Conservation (phyloP, 1,140 invertebrate genomes). For the Varroa destructor region DNA sequence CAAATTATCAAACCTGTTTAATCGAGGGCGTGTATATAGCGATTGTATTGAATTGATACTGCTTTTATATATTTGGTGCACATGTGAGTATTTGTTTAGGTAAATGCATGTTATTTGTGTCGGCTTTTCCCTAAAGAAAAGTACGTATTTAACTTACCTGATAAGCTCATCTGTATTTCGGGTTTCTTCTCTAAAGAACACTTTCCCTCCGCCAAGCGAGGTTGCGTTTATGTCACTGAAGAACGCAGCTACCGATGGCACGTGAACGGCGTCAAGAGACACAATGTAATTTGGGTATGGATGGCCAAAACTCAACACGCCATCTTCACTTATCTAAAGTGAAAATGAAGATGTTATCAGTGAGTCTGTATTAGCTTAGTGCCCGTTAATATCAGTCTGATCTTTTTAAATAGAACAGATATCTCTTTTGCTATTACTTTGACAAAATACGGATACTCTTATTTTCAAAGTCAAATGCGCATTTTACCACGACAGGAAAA, state of each 20-base stretch:
- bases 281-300: neutral
- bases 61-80: no score
- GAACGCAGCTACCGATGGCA: neutral
- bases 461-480: no score
- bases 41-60: no score
- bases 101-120: no score
- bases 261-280: neutral
- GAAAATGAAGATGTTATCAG: no score
- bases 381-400: no score
- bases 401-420: no score
- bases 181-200: slow-evolving; percentile 17
- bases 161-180: slow-evolving; percentile 6
- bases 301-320: neutral
- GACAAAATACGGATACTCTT: no score
- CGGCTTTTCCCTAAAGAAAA: neutral
- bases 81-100: no score
- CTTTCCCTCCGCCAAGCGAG: neutral
- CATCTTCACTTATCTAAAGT: slow-evolving; percentile 13
- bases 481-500: no score
- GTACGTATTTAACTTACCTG: neutral
- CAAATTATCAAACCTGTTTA: slow-evolving; percentile 1
- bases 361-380: no score
- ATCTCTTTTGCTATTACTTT: no score
- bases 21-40: neutral
- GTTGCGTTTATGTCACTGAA: slow-evolving; percentile 10